Evolutionary conservation across 2,888 invertebrate species (phyloP), one percentile per base, ranked within the genome.

Genomic region (Pseudococcus longispinus): DNA sequence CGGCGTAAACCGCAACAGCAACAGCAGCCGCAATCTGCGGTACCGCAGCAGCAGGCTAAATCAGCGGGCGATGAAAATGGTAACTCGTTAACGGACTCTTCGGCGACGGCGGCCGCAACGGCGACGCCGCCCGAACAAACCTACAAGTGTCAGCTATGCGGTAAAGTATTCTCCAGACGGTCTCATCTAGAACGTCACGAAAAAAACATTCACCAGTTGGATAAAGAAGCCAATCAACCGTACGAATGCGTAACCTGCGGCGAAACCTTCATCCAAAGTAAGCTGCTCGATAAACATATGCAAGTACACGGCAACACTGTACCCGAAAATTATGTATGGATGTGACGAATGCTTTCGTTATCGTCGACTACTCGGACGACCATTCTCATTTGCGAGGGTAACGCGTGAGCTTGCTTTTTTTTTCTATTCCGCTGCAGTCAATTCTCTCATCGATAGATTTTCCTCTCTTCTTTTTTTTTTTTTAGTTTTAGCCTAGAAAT

Each of bases 311-410:
- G 88, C 42, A 89, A 89, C 82, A 88, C 89, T 13, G 88, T 88
- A 15, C 88, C 88, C 77, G 88, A 89, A 87, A 88, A 89, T 87
- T 89, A 88, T 77, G 87, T 89, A 80, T 89, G 89, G 89, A 89
- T 89, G 88, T 89, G 88, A 89, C 87, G 84, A 32, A 80, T 60
- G 74, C 83, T 86, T 85, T 29, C 46, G 18, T 85, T 55, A 29
- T 65, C 95, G 91, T 91, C 84, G 23, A 46, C 20, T 32, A 37
- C 84, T 51, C 51, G 32, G 84, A 84, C 84, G 60, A 84, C 84
- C 9, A 85, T 85, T 70, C 65, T 60, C 85, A 23, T 60, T 65
- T 65, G 26, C 26, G 42, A 65, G 42, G 26, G 65, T 44, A 70
- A 70, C 85, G 26, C 84, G 23, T 84, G 65, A 84, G 55, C 84